phyloP scores from a whole-genome alignment of 2,797 vertebrate genomes.

The Urophycis tenuis region DNA sequence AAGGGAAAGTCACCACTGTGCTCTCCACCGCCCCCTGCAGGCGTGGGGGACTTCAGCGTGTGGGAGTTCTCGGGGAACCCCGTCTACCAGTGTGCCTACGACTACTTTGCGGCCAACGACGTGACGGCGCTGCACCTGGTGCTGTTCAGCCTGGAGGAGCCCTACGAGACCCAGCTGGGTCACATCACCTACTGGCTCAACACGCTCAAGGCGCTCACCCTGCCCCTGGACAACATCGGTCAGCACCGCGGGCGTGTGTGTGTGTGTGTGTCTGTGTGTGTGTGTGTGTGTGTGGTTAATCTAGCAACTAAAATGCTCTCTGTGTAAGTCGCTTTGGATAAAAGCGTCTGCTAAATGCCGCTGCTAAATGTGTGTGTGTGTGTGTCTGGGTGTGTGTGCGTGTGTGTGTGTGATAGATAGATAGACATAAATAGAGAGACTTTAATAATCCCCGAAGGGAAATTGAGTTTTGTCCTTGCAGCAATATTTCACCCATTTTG shows the following conservation, averaged over 20 bases:
- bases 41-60: constrained; percentile 91
- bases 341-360: too few relatives aligned
- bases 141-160: constrained; percentile 91
- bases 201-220: constrained; percentile 86
- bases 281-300: constrained; percentile 60
- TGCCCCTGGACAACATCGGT: constrained; percentile 87
- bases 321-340: too few relatives aligned
- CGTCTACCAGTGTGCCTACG: constrained; percentile 91
- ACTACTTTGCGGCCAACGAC: constrained; percentile 94
- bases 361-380: too few relatives aligned
- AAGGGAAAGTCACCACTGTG: neutral
- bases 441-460: neutral
- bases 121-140: constrained; percentile 84
- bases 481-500: neutral
- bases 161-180: constrained; percentile 91
- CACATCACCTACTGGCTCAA: constrained; percentile 97
- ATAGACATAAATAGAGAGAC: too few relatives aligned
- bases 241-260: constrained; percentile 31
- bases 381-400: too few relatives aligned
- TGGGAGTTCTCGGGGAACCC: constrained; percentile 99
- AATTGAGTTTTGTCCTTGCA: neutral
- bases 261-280: neutral
- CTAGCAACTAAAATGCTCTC: too few relatives aligned
- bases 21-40: constrained; percentile 53
- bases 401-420: too few relatives aligned